Percentiles rank a stretch among this genome's conserved stretches.
phyloP scores from a whole-genome alignment of 2,888 invertebrate species.

The Ernsta delagoae region DNA sequence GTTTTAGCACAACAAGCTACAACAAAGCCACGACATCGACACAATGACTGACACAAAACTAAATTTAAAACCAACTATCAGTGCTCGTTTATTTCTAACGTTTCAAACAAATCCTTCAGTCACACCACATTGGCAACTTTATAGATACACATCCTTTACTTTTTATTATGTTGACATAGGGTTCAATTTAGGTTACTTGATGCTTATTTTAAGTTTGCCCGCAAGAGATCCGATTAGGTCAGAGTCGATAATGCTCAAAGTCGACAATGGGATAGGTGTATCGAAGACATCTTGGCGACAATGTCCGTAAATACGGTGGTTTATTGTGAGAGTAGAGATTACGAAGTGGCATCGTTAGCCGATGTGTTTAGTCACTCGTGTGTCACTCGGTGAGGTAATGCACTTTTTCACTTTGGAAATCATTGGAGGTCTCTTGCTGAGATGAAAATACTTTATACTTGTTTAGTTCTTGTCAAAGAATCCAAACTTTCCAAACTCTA shows the following conservation, averaged over 20 bases:
- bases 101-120: conserved; percentile 76
- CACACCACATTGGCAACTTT: conserved; percentile 56
- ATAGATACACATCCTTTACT: conserved; percentile 20
- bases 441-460: too few species aligned
- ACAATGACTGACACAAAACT: conserved; percentile 57
- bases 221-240: conserved; percentile 76
- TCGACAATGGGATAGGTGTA: conserved; percentile 67
- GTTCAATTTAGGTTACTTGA: conserved; percentile 42
- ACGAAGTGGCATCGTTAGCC: conserved; percentile 31
- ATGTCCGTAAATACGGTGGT: conserved; percentile 70
- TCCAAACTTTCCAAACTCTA: too few species aligned
- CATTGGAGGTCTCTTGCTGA: background rate
- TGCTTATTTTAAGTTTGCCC: conserved; percentile 42
- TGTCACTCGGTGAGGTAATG: background rate
- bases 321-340: conserved; percentile 62
- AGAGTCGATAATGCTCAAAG: conserved; percentile 72
- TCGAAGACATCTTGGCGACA: conserved; percentile 65
- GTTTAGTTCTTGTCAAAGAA: too few species aligned
- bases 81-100: conserved; percentile 74
- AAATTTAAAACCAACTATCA: conserved; percentile 63
- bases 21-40: conserved; percentile 42
- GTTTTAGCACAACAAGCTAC: conserved; percentile 20
- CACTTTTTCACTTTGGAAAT: background rate
- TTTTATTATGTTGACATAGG: conserved; percentile 45
- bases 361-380: conserved; percentile 30